Evolutionary conservation across 1,140 invertebrate genomes (phyloP).

Genomic region (Trachelipus rathkii): DNA sequence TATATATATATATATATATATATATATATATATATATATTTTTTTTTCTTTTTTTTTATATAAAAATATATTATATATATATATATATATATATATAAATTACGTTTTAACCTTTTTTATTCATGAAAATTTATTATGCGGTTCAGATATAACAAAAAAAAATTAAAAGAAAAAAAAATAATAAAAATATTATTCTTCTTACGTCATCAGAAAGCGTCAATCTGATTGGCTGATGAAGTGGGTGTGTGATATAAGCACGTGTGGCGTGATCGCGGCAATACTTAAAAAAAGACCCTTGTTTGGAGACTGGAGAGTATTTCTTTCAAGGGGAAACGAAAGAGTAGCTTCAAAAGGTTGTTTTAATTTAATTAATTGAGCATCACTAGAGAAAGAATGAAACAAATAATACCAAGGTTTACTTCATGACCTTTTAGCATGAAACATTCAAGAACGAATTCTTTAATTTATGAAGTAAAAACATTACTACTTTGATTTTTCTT

Average conservation of each 20-base stretch:
- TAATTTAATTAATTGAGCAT: too few species aligned
- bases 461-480: too few species aligned
- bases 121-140: neutral
- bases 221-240: neutral
- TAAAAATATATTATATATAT: slow-evolving; percentile 3
- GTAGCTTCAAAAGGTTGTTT: too few species aligned
- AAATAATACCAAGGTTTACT: too few species aligned
- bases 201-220: neutral
- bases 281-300: too few species aligned
- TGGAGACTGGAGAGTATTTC: too few species aligned
- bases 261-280: neutral
- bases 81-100: slow-evolving; percentile 2
- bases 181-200: neutral
- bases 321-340: too few species aligned
- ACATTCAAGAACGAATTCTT: too few species aligned
- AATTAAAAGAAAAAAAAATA: neutral
- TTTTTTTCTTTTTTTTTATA: too few species aligned
- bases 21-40: slow-evolving; percentile 15
- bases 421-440: too few species aligned
- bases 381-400: too few species aligned
- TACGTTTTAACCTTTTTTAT: neutral
- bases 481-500: too few species aligned
- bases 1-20: slow-evolving; percentile 12
- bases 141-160: neutral
- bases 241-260: slow-evolving; percentile 6